Evolutionary conservation across 2,113 vertebrate species (phyloP).

Genomic region (Hyaena hyaena): DNA sequence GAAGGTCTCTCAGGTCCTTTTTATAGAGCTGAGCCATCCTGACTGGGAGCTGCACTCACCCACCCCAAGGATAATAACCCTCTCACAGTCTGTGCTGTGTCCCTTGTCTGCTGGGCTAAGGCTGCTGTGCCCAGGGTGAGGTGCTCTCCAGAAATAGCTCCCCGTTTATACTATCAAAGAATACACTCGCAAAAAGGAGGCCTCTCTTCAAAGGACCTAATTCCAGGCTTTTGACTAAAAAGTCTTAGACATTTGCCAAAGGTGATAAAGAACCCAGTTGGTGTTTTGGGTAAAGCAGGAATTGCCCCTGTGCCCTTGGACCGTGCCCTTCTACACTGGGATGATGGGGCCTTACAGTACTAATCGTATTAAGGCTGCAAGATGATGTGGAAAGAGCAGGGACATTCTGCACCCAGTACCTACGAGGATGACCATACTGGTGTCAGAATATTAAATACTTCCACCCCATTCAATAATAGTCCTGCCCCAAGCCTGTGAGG

Average conservation of each 20-base stretch:
- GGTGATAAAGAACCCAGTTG: not conserved
- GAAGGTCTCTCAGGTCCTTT: not conserved
- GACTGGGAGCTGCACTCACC: fast-evolving
- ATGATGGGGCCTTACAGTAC: fast-evolving
- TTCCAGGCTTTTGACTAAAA: not conserved
- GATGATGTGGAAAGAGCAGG: not conserved
- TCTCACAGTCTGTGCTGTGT: not conserved
- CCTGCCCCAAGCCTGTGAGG: not conserved
- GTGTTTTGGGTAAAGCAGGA: not conserved
- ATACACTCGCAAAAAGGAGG: not conserved
- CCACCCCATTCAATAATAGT: not conserved
- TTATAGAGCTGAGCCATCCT: fast-evolving
- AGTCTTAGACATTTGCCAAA: not conserved
- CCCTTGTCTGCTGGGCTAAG: not conserved
- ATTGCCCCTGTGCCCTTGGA: not conserved
- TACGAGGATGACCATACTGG: not conserved
- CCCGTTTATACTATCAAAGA: not conserved
- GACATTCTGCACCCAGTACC: not conserved
- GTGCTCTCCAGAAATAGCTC: not conserved
- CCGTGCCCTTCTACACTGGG: not conserved
- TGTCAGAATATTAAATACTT: not conserved
- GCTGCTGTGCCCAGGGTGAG: not conserved
- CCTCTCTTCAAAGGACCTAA: not conserved
- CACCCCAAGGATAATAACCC: fast-evolving
- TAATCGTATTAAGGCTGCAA: not conserved